These are phyloP conservation scores for Festucalex cinctus DNA, from an alignment of 2,113 vertebrate species.

Conservation along the genomic window DNA sequence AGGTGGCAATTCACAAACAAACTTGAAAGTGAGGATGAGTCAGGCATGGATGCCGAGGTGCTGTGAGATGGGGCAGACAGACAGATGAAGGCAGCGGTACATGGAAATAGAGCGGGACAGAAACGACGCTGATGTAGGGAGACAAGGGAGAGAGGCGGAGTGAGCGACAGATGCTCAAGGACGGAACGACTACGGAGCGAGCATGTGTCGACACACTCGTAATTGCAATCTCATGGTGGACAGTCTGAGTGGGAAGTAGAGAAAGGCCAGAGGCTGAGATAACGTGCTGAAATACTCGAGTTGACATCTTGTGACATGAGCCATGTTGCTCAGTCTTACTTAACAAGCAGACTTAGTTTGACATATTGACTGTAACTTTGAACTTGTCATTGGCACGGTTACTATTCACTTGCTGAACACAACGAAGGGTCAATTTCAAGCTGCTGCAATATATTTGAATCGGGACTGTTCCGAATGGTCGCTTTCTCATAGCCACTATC, in stretches of 20 bases:
- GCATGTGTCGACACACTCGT: not conserved
- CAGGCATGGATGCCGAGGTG: not conserved
- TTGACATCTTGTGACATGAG: not conserved
- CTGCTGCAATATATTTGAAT: too few species aligned
- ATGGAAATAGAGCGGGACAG: constrained; percentile 1
- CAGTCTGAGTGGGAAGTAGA: not conserved
- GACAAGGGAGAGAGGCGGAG: constrained; percentile 5
- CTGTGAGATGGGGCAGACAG: not conserved
- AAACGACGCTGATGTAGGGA: not conserved
- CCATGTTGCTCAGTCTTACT: not conserved
- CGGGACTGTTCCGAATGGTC: too few species aligned
- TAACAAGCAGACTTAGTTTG: not conserved
- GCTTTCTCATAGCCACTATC: too few species aligned
- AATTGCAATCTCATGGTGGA: not conserved
- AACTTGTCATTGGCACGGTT: not conserved
- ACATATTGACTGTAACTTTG: not conserved
- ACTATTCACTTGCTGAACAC: too few species aligned
- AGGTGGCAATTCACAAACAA: not conserved
- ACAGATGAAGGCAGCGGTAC: not conserved
- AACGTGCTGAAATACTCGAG: not conserved
- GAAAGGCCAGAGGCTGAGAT: not conserved
- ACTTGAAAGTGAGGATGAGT: constrained; percentile 1
- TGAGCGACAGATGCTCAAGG: constrained; percentile 2
- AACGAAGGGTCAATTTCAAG: too few species aligned
- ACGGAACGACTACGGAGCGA: not conserved